Evolutionary conservation across 2,113 vertebrate genomes (phyloP).

Genomic region (Xiphophorus hellerii): DNA sequence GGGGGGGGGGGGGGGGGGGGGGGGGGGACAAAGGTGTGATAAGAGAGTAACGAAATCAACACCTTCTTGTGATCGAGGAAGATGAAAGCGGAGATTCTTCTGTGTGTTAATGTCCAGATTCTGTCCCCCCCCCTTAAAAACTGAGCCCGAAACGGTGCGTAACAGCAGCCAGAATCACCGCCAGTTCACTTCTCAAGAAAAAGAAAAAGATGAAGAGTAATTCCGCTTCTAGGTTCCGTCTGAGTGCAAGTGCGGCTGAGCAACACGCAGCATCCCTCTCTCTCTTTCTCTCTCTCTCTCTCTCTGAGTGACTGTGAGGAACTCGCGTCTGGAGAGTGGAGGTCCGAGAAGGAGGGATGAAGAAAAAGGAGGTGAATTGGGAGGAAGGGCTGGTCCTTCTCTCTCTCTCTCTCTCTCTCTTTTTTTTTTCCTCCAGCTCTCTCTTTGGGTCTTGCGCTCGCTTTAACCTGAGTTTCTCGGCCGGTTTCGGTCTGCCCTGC

Average conservation of each 20-base stretch:
- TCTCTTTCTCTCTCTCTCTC: slow-evolving; percentile 77
- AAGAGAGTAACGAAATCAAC: slow-evolving; percentile 68
- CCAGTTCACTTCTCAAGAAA: slow-evolving; percentile 63
- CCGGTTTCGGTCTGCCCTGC: slow-evolving; percentile 29
- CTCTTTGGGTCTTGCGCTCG: slow-evolving; percentile 50
- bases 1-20: no score
- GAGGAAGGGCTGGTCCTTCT: slow-evolving; percentile 17
- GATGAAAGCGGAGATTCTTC: slow-evolving; percentile 32
- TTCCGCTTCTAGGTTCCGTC: slow-evolving; percentile 76
- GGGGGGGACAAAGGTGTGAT: slow-evolving; percentile 49
- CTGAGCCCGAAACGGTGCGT: slow-evolving; percentile 38
- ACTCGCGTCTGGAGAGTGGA: slow-evolving; percentile 67
- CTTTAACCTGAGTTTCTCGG: slow-evolving; percentile 66
- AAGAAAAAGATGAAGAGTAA: slow-evolving; percentile 39
- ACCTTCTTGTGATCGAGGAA: slow-evolving; percentile 43
- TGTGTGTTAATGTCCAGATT: slow-evolving; percentile 59
- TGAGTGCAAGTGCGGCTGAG: slow-evolving; percentile 76
- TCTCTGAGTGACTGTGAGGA: slow-evolving; percentile 43
- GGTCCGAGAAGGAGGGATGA: slow-evolving; percentile 57
- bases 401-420: slow-evolving; percentile 12
- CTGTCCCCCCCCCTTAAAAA: slow-evolving; percentile 9
- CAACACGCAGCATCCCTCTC: slow-evolving; percentile 82
- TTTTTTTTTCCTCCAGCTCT: slow-evolving; percentile 31
- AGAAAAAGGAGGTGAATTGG: slow-evolving; percentile 38
- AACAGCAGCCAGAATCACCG: slow-evolving; percentile 57